These are phyloP conservation scores for Endotricha flammealis DNA, from an alignment of 2,888 invertebrate genomes.

Conservation along the genomic window DNA sequence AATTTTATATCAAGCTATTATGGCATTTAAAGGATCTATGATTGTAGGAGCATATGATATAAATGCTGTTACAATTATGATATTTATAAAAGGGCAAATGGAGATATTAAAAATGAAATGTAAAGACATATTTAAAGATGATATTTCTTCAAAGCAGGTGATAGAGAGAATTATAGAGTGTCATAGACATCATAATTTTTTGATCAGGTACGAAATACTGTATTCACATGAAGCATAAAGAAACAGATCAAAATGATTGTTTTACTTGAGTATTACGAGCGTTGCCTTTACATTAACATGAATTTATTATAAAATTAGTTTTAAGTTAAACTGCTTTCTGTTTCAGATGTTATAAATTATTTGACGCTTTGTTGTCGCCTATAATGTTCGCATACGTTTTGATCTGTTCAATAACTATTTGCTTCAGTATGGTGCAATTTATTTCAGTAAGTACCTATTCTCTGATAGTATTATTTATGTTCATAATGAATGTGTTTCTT, in stretches of 20 bases:
- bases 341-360: slow-evolving; percentile 38
- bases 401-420: slow-evolving; percentile 53
- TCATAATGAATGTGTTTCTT: too few species aligned
- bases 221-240: not conserved
- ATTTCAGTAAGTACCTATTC: slow-evolving; percentile 36
- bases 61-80: slow-evolving; percentile 45
- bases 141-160: slow-evolving; percentile 20
- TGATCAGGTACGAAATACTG: slow-evolving; percentile 41
- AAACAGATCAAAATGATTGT: not conserved
- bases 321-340: slow-evolving; percentile 5
- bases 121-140: slow-evolving; percentile 31
- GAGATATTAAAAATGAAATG: slow-evolving; percentile 40
- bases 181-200: slow-evolving; percentile 44
- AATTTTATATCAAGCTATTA: slow-evolving; percentile 33
- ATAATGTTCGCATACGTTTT: slow-evolving; percentile 54
- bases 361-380: slow-evolving; percentile 44
- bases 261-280: too few species aligned
- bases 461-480: slow-evolving; percentile 3
- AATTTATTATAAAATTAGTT: not conserved
- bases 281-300: not conserved
- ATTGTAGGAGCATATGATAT: slow-evolving; percentile 45
- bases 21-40: slow-evolving; percentile 39
- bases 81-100: slow-evolving; percentile 53
- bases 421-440: slow-evolving; percentile 49
- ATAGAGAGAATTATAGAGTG: slow-evolving; percentile 44